Percentiles rank a stretch among this genome's conserved stretches.
These are phyloP conservation scores for Recurvirostra avosetta DNA, from an alignment of 2,113 vertebrate genomes.

Conservation along the genomic window DNA sequence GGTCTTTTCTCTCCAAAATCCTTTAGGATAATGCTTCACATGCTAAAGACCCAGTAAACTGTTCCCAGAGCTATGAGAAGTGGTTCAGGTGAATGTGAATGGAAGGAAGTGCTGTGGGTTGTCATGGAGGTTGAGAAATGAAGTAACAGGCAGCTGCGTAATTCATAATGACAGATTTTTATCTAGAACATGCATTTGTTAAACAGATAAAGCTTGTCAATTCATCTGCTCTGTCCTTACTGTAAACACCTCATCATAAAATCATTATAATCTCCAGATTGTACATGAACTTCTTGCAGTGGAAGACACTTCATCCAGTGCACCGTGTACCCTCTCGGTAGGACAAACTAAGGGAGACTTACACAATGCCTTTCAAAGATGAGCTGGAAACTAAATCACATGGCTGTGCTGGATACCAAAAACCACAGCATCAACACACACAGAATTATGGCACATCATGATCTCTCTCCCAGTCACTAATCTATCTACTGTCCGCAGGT, in stretches of 20 bases:
- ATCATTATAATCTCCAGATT: background rate
- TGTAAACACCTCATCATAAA: background rate
- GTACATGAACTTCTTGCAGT: accelerated
- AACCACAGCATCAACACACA: background rate
- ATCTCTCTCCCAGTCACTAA: background rate
- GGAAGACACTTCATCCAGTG: background rate
- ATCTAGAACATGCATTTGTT: background rate
- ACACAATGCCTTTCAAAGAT: background rate
- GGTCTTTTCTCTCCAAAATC: background rate
- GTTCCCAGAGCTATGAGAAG: background rate
- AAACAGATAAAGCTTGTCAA: background rate
- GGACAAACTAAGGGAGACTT: background rate
- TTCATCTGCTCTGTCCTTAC: background rate
- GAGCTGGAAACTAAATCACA: background rate
- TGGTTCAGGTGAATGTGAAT: background rate
- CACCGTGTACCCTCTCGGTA: background rate
- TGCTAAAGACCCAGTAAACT: background rate
- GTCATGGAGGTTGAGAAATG: background rate
- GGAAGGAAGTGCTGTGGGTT: background rate
- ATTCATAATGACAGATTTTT: background rate
- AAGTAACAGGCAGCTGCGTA: background rate
- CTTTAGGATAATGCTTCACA: background rate
- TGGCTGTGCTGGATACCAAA: background rate
- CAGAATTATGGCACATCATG: background rate
- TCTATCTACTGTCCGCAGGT: background rate